Evolutionary conservation across 2,888 invertebrate species (phyloP).

Genomic region (Luperina testacea): DNA sequence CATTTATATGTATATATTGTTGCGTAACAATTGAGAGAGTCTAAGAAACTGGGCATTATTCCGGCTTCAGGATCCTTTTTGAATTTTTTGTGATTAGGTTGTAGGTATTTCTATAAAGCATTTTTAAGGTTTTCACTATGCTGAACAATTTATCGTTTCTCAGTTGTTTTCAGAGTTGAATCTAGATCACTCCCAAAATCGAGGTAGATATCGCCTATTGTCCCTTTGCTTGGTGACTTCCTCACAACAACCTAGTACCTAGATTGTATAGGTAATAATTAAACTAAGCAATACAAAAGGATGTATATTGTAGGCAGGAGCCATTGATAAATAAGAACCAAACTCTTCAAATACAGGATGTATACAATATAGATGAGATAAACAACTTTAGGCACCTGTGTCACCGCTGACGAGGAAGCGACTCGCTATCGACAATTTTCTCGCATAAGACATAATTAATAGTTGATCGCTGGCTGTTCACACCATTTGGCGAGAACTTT

Average conservation of each 20-base stretch:
- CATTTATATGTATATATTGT: too few species aligned
- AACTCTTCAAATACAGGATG: slow-evolving; percentile 1
- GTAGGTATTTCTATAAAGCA: too few species aligned
- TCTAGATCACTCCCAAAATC: too few species aligned
- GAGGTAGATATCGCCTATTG: not conserved
- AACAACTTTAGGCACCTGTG: not conserved
- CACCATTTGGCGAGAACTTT: not conserved
- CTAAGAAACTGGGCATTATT: not conserved
- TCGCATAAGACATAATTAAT: not conserved
- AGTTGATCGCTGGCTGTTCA: not conserved
- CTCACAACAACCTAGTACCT: not conserved
- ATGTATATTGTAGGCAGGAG: too few species aligned
- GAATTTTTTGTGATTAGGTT: too few species aligned
- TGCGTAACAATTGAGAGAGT: not conserved
- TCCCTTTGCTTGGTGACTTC: not conserved
- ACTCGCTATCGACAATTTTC: not conserved
- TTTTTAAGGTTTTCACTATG: not conserved
- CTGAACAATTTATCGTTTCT: not conserved
- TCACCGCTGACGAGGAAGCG: not conserved
- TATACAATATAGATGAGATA: slow-evolving; percentile 1
- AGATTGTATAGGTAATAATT: not conserved
- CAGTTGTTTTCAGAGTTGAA: too few species aligned
- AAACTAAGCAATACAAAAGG: not conserved
- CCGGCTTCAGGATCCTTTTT: not conserved
- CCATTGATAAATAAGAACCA: not conserved